Percentiles rank a stretch among this genome's conserved stretches.
Conservation (phyloP, 2,113 vertebrate genomes). For the Laterallus jamaicensis region DNA sequence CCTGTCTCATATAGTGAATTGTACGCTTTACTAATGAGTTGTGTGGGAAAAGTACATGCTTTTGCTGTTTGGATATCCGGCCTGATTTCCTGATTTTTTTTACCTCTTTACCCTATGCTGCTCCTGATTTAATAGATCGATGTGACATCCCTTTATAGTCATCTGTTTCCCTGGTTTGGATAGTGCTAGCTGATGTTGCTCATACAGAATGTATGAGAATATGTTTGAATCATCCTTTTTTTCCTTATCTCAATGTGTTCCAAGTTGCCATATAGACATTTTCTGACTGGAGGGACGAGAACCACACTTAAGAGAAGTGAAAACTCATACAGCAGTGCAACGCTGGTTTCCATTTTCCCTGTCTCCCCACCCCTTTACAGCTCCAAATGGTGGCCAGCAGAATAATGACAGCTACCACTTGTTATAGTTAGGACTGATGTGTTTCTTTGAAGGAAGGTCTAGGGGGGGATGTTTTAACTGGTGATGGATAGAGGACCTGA, state of each 20-base stretch:
- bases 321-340: rapidly evolving
- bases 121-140: neutral
- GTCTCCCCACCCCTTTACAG: neutral
- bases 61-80: neutral
- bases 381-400: neutral
- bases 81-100: neutral
- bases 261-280: neutral
- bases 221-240: neutral
- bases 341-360: neutral
- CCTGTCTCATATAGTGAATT: neutral
- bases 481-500: constrained; percentile 35
- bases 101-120: neutral
- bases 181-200: neutral
- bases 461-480: neutral
- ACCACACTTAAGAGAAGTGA: neutral
- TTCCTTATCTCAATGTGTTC: neutral
- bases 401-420: neutral
- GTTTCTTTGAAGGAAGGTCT: constrained; percentile 2
- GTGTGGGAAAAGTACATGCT: neutral
- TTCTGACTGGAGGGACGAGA: neutral
- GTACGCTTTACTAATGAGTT: neutral
- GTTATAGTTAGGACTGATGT: neutral
- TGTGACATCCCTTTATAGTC: neutral
- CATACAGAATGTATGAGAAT: neutral
- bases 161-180: neutral